Percentiles rank a stretch among this genome's conserved stretches.
Conservation (phyloP, 2,113 vertebrate genomes). For the Scatophagus argus region DNA sequence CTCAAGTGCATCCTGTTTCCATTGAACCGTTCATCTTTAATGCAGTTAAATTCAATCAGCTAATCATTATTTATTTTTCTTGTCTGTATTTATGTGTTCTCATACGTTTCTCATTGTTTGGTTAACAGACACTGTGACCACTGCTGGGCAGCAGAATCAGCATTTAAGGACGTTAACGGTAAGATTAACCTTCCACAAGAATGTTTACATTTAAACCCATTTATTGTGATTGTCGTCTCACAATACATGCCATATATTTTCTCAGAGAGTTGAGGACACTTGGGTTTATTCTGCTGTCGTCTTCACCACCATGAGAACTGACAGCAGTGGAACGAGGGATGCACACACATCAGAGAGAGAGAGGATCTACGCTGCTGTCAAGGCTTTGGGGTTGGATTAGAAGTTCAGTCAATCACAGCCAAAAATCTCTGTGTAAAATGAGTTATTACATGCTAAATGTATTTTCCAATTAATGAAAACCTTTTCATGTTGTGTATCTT, state of each 20-base stretch:
- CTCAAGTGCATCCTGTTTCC: too few relatives aligned
- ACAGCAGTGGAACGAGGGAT: not conserved
- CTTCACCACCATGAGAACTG: constrained; percentile 41
- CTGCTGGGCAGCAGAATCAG: not conserved
- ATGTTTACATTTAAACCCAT: not conserved
- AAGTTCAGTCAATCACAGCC: not conserved
- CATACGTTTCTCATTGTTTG: not conserved
- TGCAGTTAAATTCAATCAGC: not conserved
- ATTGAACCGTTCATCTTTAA: not conserved
- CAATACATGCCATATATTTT: not conserved
- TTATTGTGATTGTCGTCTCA: not conserved
- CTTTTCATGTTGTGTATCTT: not conserved
- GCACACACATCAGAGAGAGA: not conserved
- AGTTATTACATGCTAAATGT: not conserved
- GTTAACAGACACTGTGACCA: not conserved
- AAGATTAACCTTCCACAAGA: not conserved
- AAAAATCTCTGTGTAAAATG: not conserved
- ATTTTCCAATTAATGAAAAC: not conserved
- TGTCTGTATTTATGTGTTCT: not conserved
- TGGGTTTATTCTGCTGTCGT: constrained; percentile 41
- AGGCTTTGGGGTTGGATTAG: constrained; percentile 40
- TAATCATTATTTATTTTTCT: not conserved
- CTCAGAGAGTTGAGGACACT: constrained; percentile 21
- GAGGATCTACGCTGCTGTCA: constrained; percentile 29
- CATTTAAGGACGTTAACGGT: not conserved